These are phyloP conservation scores for Cryptomyrus ogoouensis DNA, from an alignment of 2,113 vertebrate genomes.

Conservation along the genomic window DNA sequence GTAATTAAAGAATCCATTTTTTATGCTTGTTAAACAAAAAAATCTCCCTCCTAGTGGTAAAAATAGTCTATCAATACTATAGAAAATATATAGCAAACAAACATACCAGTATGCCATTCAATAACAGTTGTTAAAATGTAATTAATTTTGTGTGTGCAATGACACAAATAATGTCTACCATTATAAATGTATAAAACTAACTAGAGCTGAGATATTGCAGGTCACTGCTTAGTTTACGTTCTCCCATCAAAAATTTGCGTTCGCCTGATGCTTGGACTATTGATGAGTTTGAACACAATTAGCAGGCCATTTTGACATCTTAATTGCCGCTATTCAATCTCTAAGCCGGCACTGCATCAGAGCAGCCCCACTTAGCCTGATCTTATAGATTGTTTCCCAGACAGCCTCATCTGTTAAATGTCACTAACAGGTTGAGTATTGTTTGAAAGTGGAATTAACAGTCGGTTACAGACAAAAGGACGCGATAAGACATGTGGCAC, in stretches of 20 bases:
- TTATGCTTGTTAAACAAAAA: background rate
- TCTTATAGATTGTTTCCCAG: constrained; percentile 62
- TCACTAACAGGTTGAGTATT: constrained; percentile 64
- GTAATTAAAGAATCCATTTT: constrained; percentile 16
- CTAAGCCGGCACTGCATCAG: constrained; percentile 42
- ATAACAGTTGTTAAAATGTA: background rate
- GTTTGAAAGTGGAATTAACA: constrained; percentile 52
- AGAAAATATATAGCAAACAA: background rate
- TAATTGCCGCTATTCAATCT: constrained; percentile 71
- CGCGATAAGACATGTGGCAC: background rate
- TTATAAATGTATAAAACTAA: background rate
- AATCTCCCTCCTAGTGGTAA: background rate
- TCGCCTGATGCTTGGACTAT: constrained; percentile 38
- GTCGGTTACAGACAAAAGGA: constrained; percentile 40
- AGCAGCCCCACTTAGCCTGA: constrained; percentile 46
- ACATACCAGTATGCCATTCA: background rate
- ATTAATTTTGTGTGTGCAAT: background rate
- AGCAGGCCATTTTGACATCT: constrained; percentile 65
- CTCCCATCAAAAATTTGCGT: constrained; percentile 21
- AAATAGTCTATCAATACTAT: background rate
- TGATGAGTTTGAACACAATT: constrained; percentile 63
- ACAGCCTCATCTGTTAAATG: constrained; percentile 55
- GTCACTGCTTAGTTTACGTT: background rate
- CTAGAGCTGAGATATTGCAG: background rate
- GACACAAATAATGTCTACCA: background rate